phyloP scores from a whole-genome alignment of 2,797 vertebrate genomes.

The Thripadectes ignobilis region DNA sequence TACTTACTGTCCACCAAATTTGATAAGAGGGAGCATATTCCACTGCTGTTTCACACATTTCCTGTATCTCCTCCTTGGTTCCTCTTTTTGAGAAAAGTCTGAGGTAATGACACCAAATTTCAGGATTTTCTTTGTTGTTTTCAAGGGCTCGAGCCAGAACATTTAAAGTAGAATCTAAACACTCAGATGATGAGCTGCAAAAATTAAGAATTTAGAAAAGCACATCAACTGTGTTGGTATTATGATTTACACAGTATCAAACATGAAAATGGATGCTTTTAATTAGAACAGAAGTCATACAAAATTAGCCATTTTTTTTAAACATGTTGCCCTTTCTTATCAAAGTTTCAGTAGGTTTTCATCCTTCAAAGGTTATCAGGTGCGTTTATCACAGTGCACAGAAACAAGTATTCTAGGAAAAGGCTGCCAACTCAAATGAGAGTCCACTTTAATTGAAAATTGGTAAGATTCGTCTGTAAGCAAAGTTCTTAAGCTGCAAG shows the following conservation, averaged over 20 bases:
- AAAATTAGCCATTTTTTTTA: background rate
- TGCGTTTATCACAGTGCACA: background rate
- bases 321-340: accelerated
- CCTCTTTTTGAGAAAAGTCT: slow-evolving; percentile 89
- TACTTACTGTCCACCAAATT: slow-evolving; percentile 93
- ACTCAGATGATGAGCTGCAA: slow-evolving; percentile 83
- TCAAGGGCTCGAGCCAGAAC: slow-evolving; percentile 94
- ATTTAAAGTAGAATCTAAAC: slow-evolving; percentile 93
- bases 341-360: background rate
- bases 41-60: slow-evolving; percentile 98
- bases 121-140: slow-evolving; percentile 90
- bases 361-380: background rate
- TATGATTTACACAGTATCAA: background rate
- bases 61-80: slow-evolving; percentile 89
- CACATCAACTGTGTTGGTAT: background rate
- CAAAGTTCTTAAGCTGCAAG: background rate
- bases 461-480: background rate
- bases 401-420: background rate
- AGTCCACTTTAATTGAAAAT: background rate
- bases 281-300: background rate
- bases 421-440: background rate
- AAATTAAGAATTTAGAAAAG: background rate
- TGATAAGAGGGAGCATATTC: slow-evolving; percentile 88
- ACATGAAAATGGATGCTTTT: background rate
- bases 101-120: slow-evolving; percentile 97